These are phyloP conservation scores for Phycodurus eques DNA, from an alignment of 2,113 vertebrate species.

Conservation along the genomic window DNA sequence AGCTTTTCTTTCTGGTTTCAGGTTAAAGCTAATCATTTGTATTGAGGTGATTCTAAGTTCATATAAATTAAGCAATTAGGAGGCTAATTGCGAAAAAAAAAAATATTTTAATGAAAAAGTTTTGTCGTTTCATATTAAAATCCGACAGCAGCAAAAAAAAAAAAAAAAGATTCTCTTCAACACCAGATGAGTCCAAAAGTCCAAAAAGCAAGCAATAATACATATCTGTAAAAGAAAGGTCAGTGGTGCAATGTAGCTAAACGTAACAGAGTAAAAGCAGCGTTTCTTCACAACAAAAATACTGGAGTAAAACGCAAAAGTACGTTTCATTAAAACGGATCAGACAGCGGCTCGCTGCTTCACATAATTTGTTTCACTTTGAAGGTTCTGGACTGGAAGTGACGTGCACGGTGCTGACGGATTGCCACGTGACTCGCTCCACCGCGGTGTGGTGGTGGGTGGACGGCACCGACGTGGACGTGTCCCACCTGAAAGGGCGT, in stretches of 20 bases:
- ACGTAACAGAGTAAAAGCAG: too few relatives aligned
- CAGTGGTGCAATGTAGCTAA: too few relatives aligned
- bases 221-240: not conserved
- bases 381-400: slow-evolving; percentile 66
- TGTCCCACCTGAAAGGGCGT: slow-evolving; percentile 50
- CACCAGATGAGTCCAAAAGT: not conserved
- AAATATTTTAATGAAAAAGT: too few relatives aligned
- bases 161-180: not conserved
- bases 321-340: too few relatives aligned
- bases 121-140: too few relatives aligned
- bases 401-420: slow-evolving; percentile 57
- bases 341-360: too few relatives aligned
- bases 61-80: too few relatives aligned
- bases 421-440: slow-evolving; percentile 25
- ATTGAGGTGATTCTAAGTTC: too few relatives aligned
- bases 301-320: not conserved
- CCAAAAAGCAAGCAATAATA: not conserved
- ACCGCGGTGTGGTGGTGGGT: slow-evolving; percentile 68
- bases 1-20: too few relatives aligned
- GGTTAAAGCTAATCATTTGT: too few relatives aligned
- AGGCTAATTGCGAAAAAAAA: too few relatives aligned
- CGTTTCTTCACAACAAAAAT: not conserved
- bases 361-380: not conserved
- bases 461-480: slow-evolving; percentile 52
- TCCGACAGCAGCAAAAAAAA: too few relatives aligned